phyloP scores from a whole-genome alignment of 64 coral and sea anemone genomes.

The Dendronephthya gigantea region DNA sequence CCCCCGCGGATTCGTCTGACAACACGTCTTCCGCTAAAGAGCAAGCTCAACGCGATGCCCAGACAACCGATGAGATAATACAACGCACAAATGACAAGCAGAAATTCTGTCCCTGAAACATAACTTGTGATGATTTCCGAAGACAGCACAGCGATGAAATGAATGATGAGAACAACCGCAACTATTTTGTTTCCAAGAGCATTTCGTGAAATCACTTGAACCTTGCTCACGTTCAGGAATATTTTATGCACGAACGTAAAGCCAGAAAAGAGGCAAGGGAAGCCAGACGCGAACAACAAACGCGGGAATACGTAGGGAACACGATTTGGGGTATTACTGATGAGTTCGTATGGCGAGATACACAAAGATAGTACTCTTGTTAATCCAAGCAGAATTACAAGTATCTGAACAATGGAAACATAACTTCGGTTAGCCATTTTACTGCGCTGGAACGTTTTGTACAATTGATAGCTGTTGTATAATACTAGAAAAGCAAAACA shows the following conservation, averaged over 20 bases:
- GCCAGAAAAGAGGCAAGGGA: neutral
- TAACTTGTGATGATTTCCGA: neutral
- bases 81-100: constrained; percentile 5
- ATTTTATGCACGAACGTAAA: constrained; percentile 4
- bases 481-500: neutral
- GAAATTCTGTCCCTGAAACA: neutral
- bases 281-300: neutral
- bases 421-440: neutral
- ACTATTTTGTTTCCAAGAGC: neutral
- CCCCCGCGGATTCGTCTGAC: neutral
- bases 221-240: neutral
- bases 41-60: neutral
- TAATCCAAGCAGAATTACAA: neutral
- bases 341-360: neutral
- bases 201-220: neutral
- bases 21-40: neutral
- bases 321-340: neutral
- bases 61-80: neutral
- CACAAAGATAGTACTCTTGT: neutral
- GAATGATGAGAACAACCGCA: neutral
- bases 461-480: neutral
- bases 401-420: neutral
- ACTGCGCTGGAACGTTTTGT: neutral
- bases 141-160: neutral
- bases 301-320: neutral